A percentile compares a stretch with the other conserved stretches of the same genome.
Conservation (phyloP, 1,140 invertebrate genomes). For the Tetraneura akinire region DNA sequence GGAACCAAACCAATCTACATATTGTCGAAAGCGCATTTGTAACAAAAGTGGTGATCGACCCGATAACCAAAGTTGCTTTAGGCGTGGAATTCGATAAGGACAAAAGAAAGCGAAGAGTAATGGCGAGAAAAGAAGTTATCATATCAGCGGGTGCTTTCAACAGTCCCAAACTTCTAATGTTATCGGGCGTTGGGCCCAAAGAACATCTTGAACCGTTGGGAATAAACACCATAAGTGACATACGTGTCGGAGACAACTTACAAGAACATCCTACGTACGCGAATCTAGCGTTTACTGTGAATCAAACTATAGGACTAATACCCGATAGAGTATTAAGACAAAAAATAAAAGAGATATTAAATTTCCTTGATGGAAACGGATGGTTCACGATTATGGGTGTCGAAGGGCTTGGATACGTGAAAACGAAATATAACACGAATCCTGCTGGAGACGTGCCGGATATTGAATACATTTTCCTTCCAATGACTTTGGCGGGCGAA, state of each 20-base stretch:
- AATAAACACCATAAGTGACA: slow-evolving; percentile 59
- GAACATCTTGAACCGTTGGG: slow-evolving; percentile 57
- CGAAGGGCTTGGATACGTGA: slow-evolving; percentile 68
- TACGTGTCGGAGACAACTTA: slow-evolving; percentile 66
- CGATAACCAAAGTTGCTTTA: slow-evolving; percentile 61
- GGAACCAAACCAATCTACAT: slow-evolving; percentile 64
- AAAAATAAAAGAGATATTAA: not conserved
- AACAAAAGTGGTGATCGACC: slow-evolving; percentile 64
- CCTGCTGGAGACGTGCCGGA: slow-evolving; percentile 65
- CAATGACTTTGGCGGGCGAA: slow-evolving; percentile 59
- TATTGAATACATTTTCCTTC: slow-evolving; percentile 65
- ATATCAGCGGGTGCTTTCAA: slow-evolving; percentile 70
- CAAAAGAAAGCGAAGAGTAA: slow-evolving; percentile 34
- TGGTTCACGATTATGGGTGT: slow-evolving; percentile 60
- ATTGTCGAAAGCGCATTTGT: slow-evolving; percentile 63
- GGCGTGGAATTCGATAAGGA: slow-evolving; percentile 64
- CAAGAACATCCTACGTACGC: slow-evolving; percentile 73
- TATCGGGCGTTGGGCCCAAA: slow-evolving; percentile 65
- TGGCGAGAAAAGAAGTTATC: slow-evolving; percentile 68
- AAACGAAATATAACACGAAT: slow-evolving; percentile 62
- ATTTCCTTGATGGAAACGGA: slow-evolving; percentile 54
- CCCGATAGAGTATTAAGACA: slow-evolving; percentile 60
- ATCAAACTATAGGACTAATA: slow-evolving; percentile 66
- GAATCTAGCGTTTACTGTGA: slow-evolving; percentile 69
- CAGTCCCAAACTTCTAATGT: slow-evolving; percentile 72